A percentile compares a stretch with the other conserved stretches of the same genome.
phyloP scores from a whole-genome alignment of 2,797 vertebrate genomes.

The Poecile montanus region DNA sequence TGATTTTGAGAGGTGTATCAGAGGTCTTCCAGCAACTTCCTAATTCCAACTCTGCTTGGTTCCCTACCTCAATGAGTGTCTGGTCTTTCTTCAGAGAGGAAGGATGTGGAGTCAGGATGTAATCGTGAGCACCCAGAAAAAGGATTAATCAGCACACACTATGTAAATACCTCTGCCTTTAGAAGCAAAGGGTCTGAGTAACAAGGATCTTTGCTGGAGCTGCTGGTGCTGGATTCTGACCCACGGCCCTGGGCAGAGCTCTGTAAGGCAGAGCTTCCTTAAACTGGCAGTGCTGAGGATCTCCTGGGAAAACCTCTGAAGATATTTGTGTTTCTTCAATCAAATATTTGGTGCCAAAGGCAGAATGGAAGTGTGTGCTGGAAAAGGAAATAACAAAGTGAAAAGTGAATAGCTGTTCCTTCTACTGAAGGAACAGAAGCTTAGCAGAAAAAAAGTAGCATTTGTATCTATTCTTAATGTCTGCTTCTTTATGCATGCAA shows the following conservation, averaged over 20 bases:
- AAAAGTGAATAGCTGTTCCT: not conserved
- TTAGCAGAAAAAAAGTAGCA: not conserved
- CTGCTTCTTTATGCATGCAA: not conserved
- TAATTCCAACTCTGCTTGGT: not conserved
- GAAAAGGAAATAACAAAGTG: not conserved
- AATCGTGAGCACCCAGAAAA: not conserved
- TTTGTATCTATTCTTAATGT: not conserved
- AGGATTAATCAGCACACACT: not conserved
- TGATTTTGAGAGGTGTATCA: not conserved
- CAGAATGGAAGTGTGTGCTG: not conserved
- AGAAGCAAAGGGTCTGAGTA: not conserved
- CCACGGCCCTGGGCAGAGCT: accelerated
- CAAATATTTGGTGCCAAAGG: not conserved
- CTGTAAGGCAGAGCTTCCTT: not conserved
- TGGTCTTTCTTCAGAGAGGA: not conserved
- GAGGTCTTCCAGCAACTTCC: not conserved
- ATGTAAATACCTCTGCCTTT: not conserved
- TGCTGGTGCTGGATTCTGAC: not conserved
- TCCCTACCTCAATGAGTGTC: not conserved
- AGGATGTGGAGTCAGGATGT: not conserved
- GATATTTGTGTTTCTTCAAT: not conserved
- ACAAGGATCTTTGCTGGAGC: not conserved
- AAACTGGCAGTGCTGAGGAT: not conserved
- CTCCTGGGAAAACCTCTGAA: not conserved
- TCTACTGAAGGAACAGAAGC: not conserved